Conservation (phyloP, 2,888 invertebrate genomes). For the Nasonia oneida region DNA sequence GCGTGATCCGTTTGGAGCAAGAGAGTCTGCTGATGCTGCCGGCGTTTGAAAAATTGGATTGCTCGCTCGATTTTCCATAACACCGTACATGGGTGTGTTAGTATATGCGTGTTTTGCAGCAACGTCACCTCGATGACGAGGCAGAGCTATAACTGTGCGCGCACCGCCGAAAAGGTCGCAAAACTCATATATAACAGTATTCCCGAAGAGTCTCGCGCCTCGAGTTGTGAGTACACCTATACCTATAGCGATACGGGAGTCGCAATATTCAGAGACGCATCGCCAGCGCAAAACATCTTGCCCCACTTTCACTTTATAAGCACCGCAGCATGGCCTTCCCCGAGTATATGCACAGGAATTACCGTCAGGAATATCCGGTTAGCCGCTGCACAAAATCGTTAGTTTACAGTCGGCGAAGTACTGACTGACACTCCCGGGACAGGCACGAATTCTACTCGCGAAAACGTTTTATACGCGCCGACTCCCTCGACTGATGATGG, state of each 20-base stretch:
- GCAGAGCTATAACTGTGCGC: background rate
- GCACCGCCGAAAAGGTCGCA: background rate
- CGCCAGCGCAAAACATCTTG: background rate
- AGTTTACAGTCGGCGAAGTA: background rate
- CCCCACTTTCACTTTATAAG: constrained; percentile 9
- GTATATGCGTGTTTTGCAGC: background rate
- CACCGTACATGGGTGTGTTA: background rate
- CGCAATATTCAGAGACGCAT: background rate
- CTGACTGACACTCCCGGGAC: background rate
- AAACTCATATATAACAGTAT: constrained; percentile 2
- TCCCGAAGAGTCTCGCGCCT: background rate
- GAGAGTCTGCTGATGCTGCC: background rate
- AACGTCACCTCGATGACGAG: background rate
- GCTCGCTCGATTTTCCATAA: background rate
- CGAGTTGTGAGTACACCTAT: background rate
- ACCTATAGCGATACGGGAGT: background rate
- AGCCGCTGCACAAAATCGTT: background rate
- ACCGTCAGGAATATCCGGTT: constrained; percentile 23
- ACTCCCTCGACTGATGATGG: background rate
- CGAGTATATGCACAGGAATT: background rate
- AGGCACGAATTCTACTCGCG: background rate
- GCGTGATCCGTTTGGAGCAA: background rate
- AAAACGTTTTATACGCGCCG: background rate
- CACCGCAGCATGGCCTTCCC: background rate
- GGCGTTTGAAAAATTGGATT: background rate